Conservation (phyloP, 2,888 invertebrate genomes). For the Trissolcus japonicus region DNA sequence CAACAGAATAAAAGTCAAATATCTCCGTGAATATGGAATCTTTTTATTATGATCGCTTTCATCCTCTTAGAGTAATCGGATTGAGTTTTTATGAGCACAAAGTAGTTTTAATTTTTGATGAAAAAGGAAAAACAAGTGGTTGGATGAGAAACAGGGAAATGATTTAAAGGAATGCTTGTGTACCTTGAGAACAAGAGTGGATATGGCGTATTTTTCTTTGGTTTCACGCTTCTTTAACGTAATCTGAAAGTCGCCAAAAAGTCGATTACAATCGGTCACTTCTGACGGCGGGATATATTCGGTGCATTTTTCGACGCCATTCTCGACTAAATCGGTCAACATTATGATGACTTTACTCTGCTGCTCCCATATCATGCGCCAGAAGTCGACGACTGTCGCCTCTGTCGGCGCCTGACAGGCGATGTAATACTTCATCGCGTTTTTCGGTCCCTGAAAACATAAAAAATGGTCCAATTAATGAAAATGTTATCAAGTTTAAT, state of each 20-base stretch:
- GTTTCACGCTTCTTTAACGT: constrained; percentile 92
- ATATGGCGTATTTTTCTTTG: constrained; percentile 93
- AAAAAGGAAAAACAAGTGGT: neutral
- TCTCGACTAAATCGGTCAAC: constrained; percentile 93
- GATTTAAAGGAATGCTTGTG: neutral
- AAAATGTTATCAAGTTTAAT: constrained; percentile 1
- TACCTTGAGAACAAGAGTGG: constrained; percentile 88
- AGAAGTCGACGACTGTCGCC: constrained; percentile 91
- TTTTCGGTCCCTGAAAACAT: constrained; percentile 86
- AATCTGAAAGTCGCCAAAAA: constrained; percentile 92
- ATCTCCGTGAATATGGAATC: too few relatives aligned
- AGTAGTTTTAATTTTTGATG: neutral
- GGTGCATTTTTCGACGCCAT: constrained; percentile 92
- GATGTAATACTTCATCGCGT: constrained; percentile 90
- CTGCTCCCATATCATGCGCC: constrained; percentile 98
- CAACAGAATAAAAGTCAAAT: neutral
- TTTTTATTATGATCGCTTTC: neutral
- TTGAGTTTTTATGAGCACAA: neutral
- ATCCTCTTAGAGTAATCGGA: constrained; percentile 19
- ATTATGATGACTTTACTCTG: constrained; percentile 91
- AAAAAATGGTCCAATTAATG: constrained; percentile 1
- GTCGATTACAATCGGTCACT: constrained; percentile 90
- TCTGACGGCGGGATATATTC: constrained; percentile 95
- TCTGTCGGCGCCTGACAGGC: constrained; percentile 94
- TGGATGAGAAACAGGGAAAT: neutral